Conservation (phyloP, 2,113 vertebrate species). For the Dipodomys stephensi region DNA sequence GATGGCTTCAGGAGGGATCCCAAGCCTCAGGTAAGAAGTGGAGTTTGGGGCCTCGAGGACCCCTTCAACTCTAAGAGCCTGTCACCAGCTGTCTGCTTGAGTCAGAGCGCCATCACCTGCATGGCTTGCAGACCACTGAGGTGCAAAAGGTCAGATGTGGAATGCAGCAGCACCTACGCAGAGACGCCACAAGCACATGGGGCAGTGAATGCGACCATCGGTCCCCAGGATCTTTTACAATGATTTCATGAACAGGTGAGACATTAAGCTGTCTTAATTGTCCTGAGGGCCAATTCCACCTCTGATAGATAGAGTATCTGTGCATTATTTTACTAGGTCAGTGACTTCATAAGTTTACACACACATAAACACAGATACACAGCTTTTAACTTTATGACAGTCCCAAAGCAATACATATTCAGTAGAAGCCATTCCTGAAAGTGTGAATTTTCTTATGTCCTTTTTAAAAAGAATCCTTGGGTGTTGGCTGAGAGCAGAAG, state of each 20-base stretch:
- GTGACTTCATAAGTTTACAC: neutral
- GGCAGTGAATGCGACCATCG: neutral
- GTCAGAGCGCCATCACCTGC: neutral
- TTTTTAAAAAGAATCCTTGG: no score
- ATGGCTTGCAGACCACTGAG: neutral
- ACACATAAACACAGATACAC: neutral
- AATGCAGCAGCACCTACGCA: accelerated
- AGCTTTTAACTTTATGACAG: neutral
- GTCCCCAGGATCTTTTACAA: neutral
- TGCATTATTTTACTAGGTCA: no score
- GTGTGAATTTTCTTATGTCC: neutral
- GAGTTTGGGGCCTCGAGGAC: neutral
- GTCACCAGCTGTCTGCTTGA: neutral
- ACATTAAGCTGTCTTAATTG: neutral
- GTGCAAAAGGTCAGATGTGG: neutral
- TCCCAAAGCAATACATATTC: neutral
- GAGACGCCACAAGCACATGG: neutral
- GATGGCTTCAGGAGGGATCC: neutral
- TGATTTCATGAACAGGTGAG: neutral
- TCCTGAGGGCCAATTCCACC: no score
- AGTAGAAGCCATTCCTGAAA: neutral
- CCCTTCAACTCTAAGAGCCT: neutral
- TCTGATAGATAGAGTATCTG: neutral
- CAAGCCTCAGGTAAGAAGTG: neutral
- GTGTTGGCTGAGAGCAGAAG: neutral